Percentiles rank a stretch among this genome's conserved stretches.
Evolutionary conservation across 2,797 vertebrate species (phyloP).

Genomic region (Fundulus diaphanus): DNA sequence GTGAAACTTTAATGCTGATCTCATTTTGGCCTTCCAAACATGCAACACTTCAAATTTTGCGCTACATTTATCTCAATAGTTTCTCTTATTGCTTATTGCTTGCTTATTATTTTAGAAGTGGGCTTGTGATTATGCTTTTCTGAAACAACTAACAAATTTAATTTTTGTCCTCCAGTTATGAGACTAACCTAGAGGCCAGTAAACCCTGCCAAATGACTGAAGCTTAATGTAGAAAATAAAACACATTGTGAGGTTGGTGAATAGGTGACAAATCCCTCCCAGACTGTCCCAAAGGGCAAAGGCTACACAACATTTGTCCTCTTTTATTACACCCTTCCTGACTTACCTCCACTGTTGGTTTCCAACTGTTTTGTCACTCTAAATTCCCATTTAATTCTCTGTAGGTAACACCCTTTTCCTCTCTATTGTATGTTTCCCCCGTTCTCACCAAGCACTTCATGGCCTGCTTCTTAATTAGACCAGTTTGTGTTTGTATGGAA

Average conservation of each 20-base stretch:
- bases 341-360: slow-evolving; percentile 46
- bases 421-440: slow-evolving; percentile 62
- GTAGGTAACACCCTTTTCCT: slow-evolving; percentile 67
- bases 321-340: slow-evolving; percentile 67
- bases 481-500: slow-evolving; percentile 31
- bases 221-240: slow-evolving; percentile 13
- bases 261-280: slow-evolving; percentile 24
- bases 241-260: slow-evolving; percentile 16
- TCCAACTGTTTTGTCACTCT: slow-evolving; percentile 57
- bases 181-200: neutral
- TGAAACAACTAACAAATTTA: neutral
- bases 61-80: neutral
- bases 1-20: too few species aligned
- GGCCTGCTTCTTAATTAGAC: slow-evolving; percentile 34
- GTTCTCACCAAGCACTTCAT: slow-evolving; percentile 57
- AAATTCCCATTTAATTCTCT: slow-evolving; percentile 46
- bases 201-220: neutral
- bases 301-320: slow-evolving; percentile 35
- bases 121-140: neutral
- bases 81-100: neutral
- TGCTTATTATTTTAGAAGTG: neutral
- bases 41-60: neutral
- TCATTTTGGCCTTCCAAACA: neutral
- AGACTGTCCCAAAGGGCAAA: slow-evolving; percentile 22
- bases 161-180: neutral